These are phyloP conservation scores for Drosophila grimshawi DNA, from an alignment of 1,140 invertebrate species.

Conservation along the genomic window DNA sequence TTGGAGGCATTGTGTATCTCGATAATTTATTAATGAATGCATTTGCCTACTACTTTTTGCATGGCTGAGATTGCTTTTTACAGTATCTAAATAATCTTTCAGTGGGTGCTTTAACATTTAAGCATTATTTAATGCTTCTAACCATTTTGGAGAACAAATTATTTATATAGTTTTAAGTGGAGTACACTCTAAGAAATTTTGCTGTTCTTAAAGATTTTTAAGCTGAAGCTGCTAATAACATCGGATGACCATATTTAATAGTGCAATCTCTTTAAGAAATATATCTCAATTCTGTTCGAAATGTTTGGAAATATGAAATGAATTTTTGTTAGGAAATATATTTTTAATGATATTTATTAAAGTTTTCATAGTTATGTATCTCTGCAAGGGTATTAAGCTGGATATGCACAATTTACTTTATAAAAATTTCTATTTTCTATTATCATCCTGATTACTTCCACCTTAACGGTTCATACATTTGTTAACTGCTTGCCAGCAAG, in stretches of 20 bases:
- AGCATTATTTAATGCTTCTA: not conserved
- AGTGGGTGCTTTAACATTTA: not conserved
- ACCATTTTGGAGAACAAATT: not conserved
- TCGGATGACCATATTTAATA: too few species aligned
- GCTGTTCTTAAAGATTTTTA: too few species aligned
- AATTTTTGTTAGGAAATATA: too few species aligned
- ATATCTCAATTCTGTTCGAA: too few species aligned
- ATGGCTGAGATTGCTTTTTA: constrained; percentile 47
- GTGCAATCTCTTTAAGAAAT: too few species aligned
- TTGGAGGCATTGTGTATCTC: constrained; percentile 63
- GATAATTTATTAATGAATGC: constrained; percentile 82
- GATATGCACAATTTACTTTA: too few species aligned
- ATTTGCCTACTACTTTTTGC: constrained; percentile 67
- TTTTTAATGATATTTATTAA: too few species aligned
- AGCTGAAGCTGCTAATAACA: not conserved
- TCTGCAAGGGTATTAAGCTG: too few species aligned
- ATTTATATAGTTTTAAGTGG: not conserved
- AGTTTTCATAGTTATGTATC: too few species aligned
- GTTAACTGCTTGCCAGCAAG: constrained; percentile 24
- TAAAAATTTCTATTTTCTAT: constrained; percentile 5
- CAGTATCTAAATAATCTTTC: not conserved
- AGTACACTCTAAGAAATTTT: too few species aligned
- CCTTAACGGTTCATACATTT: constrained; percentile 11
- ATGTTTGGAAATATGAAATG: too few species aligned
- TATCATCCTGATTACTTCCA: constrained; percentile 10